Evolutionary conservation across 2,113 vertebrate genomes (phyloP).

Genomic region (Natator depressus): DNA sequence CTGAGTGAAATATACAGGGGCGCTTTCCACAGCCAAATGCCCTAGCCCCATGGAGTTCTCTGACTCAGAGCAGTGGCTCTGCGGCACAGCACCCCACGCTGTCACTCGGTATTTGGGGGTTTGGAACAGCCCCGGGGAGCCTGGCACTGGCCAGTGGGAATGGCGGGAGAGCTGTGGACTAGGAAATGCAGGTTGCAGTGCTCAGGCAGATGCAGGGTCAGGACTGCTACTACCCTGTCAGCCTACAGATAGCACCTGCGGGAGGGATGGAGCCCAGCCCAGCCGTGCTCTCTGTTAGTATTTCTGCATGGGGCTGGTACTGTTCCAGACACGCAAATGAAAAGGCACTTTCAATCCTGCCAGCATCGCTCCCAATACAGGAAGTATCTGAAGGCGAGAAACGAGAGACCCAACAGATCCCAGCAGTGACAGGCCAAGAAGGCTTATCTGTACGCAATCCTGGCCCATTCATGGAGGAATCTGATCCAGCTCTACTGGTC

Average conservation of each 20-base stretch:
- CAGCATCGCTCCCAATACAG: neutral
- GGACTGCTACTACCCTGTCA: no score
- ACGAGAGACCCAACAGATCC: neutral
- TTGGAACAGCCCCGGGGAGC: neutral
- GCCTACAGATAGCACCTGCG: neutral
- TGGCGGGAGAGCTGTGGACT: no score
- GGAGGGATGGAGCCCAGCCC: neutral
- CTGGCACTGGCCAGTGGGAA: neutral
- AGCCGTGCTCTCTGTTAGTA: neutral
- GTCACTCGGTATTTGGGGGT: no score
- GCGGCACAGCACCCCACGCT: no score
- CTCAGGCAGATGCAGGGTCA: neutral
- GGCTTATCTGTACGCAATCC: rapidly evolving
- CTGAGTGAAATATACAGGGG: neutral
- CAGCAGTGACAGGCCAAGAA: neutral
- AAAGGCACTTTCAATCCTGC: neutral
- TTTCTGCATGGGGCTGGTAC: neutral
- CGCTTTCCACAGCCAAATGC: no score
- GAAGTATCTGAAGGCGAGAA: neutral
- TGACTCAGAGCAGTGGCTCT: no score
- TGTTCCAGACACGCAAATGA: neutral
- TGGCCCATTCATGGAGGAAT: neutral
- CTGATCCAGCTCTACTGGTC: neutral
- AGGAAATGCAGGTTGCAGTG: neutral
- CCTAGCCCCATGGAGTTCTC: no score